phyloP scores from a whole-genome alignment of 2,888 invertebrate genomes.

The Leptura quadrifasciata region DNA sequence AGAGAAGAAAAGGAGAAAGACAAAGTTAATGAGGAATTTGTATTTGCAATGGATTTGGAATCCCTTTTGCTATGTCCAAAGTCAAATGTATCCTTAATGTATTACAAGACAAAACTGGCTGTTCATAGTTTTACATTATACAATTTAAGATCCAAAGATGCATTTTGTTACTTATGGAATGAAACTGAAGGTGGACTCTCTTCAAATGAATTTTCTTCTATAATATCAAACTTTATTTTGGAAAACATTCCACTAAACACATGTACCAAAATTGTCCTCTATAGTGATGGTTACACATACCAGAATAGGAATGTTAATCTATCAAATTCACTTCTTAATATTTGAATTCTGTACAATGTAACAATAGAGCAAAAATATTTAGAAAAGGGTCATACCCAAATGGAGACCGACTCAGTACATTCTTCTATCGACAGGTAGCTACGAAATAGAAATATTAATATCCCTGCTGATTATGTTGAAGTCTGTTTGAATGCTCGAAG shows the following conservation, averaged over 20 bases:
- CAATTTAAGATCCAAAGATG: constrained; percentile 44
- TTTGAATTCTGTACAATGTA: constrained; percentile 48
- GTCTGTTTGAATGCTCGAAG: constrained; percentile 51
- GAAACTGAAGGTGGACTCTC: constrained; percentile 46
- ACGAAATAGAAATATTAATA: constrained; percentile 47
- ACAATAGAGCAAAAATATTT: constrained; percentile 62
- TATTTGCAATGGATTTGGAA: constrained; percentile 49
- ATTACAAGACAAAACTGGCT: constrained; percentile 48
- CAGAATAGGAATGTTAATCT: constrained; percentile 48
- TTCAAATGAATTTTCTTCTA: constrained; percentile 44
- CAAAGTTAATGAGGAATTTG: constrained; percentile 22
- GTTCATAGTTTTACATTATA: constrained; percentile 50
- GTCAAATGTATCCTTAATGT: too few relatives aligned
- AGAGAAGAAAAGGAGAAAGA: constrained; percentile 46
- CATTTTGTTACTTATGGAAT: constrained; percentile 50
- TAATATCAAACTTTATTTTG: neutral
- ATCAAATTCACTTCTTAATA: constrained; percentile 60
- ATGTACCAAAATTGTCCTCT: neutral
- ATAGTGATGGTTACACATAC: constrained; percentile 3
- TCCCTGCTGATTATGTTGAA: constrained; percentile 42
- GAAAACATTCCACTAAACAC: neutral
- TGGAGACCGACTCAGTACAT: constrained; percentile 62
- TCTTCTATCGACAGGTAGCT: constrained; percentile 55
- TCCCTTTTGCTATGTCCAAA: constrained; percentile 45
- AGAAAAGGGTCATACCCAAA: too few relatives aligned